A percentile compares a stretch with the other conserved stretches of the same genome.
These are phyloP conservation scores for Cacoxenus indagator DNA, from an alignment of 2,888 invertebrate genomes.

Conservation along the genomic window DNA sequence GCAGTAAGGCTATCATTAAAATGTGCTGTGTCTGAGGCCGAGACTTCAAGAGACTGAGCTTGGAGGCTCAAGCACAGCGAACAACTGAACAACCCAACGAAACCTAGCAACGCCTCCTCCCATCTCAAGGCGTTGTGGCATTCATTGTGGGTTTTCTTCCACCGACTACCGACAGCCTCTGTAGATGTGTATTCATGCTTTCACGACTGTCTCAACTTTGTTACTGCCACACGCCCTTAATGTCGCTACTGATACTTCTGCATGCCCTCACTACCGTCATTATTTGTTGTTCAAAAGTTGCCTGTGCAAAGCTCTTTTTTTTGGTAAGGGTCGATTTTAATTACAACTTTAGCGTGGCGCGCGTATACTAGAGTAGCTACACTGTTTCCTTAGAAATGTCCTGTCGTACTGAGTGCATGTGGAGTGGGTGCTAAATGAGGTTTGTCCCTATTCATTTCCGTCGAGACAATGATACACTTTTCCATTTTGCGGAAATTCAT, in stretches of 20 bases:
- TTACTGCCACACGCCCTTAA: neutral
- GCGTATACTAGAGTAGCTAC: neutral
- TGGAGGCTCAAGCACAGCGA: neutral
- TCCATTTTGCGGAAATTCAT: neutral
- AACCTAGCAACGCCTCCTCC: conserved; percentile 20
- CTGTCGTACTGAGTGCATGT: neutral
- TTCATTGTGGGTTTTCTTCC: conserved; percentile 17
- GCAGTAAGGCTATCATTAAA: conserved; percentile 12
- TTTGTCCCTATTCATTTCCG: neutral
- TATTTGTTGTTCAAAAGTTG: conserved; percentile 5
- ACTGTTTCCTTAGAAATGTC: neutral
- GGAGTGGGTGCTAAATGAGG: neutral
- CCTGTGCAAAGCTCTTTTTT: neutral
- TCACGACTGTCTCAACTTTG: neutral
- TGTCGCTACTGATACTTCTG: neutral
- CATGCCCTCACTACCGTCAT: neutral
- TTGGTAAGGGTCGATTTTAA: conserved; percentile 16
- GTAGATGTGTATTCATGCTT: neutral
- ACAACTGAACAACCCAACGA: neutral
- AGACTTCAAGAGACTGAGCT: neutral
- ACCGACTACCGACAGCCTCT: neutral
- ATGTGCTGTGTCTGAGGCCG: neutral
- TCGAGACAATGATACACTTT: neutral
- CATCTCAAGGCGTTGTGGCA: conserved; percentile 1
- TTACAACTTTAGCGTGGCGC: conserved; percentile 8